Base-by-base conservation (phyloP, 2,797 vertebrate species). In the Lerista edwardsae region DNA sequence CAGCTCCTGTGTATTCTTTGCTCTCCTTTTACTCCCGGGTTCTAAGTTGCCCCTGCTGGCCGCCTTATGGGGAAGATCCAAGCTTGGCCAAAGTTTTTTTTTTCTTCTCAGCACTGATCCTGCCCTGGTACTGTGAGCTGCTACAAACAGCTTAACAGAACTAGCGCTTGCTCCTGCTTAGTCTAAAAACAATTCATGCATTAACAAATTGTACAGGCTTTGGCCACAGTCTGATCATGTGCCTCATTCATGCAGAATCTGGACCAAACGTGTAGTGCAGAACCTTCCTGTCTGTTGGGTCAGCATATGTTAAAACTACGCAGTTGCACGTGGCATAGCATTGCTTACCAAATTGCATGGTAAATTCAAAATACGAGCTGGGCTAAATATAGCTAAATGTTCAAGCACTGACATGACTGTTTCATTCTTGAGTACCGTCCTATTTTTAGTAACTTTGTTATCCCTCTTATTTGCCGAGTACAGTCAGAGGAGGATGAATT, bases 401-500 rank as follows among this genome's bases (percentile, higher is more conserved):
- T 90, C 86, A 89, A 86, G 87, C 84, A 83, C 67, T 82, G 88
- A 75, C 0, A 0, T 93, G 91, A 94, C 90, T 92, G 92, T 97
- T 95, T 95, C 95, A 93, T 94, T 96, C 93, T 95, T 95, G 91
- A 86, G 79, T 94, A 87, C 89, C 83, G 87, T 91, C 86, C 64
- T 94, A 88, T 92, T 91, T 89, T 93, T 91, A 95, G 94, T 96
- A 96, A 96, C 94, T 93, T 51, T 97, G 90, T 94, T 96, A 94
- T 96, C 90, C 95, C 91, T 96, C 94, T 96, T 94, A 93, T 95
- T 95, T 96, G 95, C 95, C 62, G 95, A 94, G 96, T 96, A 95
- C 98, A 99, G 98, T 98, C 98, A 91, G 98, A 99, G 97, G 98
- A 99, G 95, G 98, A 99, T 96, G 98, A 99, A 96, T 98, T 99